phyloP scores from a whole-genome alignment of 2,113 vertebrate genomes.

The Hyaena hyaena region DNA sequence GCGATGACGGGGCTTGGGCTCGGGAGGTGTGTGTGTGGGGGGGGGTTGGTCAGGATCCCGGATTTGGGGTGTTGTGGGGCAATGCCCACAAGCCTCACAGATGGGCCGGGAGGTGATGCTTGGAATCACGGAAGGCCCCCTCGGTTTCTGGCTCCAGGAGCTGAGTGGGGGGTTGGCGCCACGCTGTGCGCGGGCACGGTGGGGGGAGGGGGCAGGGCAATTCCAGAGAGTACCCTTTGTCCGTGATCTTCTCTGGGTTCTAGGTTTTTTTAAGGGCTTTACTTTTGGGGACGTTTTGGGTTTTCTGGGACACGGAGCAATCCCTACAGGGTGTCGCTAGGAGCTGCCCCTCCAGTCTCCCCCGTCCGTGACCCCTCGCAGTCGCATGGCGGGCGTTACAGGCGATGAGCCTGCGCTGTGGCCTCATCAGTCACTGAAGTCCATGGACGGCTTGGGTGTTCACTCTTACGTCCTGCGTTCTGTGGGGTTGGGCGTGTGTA shows the following conservation, averaged over 20 bases:
- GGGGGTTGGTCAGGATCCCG: not conserved
- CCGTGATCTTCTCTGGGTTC: not conserved
- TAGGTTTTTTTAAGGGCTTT: not conserved
- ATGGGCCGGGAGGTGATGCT: too few species aligned
- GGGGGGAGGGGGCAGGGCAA: fast-evolving
- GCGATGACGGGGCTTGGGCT: not conserved
- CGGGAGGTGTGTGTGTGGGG: not conserved
- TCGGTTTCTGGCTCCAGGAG: not conserved
- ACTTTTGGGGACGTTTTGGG: not conserved
- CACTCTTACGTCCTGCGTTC: fast-evolving
- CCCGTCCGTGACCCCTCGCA: fast-evolving
- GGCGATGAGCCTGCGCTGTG: fast-evolving
- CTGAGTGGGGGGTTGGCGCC: not conserved
- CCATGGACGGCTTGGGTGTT: fast-evolving
- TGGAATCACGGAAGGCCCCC: not conserved
- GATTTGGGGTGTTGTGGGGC: not conserved
- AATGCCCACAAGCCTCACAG: not conserved
- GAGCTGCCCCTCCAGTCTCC: fast-evolving
- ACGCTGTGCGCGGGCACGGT: fast-evolving
- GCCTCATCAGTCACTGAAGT: fast-evolving
- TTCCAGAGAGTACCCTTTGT: not conserved
- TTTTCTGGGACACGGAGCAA: not conserved
- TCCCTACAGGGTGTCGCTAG: not conserved
- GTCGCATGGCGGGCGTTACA: fast-evolving
- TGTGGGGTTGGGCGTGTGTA: fast-evolving